phyloP scores from a whole-genome alignment of 2,888 invertebrate species.

The Tromatobia lineatoria region DNA sequence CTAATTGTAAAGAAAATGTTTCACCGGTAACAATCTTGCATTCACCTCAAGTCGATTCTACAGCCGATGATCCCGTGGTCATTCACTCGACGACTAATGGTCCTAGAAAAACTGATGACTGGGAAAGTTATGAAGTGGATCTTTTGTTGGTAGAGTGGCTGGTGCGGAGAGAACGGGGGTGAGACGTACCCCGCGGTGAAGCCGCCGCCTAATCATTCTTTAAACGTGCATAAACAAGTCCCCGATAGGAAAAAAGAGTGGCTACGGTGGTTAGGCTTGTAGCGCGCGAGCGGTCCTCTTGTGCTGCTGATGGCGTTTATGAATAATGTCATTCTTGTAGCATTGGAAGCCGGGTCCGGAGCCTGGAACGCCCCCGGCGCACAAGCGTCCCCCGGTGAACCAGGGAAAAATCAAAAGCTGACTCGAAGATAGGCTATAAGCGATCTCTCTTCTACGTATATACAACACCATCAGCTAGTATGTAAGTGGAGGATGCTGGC shows the following conservation, averaged over 20 bases:
- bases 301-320: constrained; percentile 74
- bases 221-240: constrained; percentile 85
- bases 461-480: constrained; percentile 17
- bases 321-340: constrained; percentile 83
- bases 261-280: neutral
- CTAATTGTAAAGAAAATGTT: neutral
- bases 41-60: neutral
- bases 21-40: neutral
- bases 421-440: constrained; percentile 39
- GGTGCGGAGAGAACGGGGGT: constrained; percentile 70
- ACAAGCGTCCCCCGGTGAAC: constrained; percentile 50
- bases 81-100: constrained; percentile 40
- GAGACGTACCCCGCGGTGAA: constrained; percentile 81
- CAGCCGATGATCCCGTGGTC: neutral
- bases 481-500: constrained; percentile 46
- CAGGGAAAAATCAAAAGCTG: constrained; percentile 65
- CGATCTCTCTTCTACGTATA: constrained; percentile 4
- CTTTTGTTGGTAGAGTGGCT: constrained; percentile 29
- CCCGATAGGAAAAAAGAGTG: constrained; percentile 63
- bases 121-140: constrained; percentile 50
- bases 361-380: constrained; percentile 65
- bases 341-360: constrained; percentile 39
- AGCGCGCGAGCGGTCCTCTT: constrained; percentile 59
- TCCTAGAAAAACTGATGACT: constrained; percentile 62
- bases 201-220: constrained; percentile 85